phyloP scores from a whole-genome alignment of 2,797 vertebrate species.

The Cyprinella venusta region DNA sequence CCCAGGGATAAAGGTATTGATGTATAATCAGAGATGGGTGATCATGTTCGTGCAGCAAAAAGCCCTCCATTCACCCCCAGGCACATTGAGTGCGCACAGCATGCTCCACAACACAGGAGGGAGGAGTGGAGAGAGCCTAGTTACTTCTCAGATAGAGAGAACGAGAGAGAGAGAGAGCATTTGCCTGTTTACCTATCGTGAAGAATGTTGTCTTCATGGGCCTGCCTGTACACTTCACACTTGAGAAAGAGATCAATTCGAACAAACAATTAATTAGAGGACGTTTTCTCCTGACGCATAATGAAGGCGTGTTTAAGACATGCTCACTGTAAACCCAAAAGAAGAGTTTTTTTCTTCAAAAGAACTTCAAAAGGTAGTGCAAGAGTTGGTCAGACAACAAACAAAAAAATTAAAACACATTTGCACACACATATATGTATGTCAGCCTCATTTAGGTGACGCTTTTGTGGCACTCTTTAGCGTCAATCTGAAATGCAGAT shows the following conservation, averaged over 20 bases:
- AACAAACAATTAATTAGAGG: conserved; percentile 34
- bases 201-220: conserved; percentile 39
- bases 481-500: too few relatives aligned
- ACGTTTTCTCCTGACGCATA: conserved; percentile 23
- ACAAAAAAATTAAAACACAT: background rate
- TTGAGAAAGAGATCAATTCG: conserved; percentile 10
- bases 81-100: conserved; percentile 64
- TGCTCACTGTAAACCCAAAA: background rate
- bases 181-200: conserved; percentile 18
- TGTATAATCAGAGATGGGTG: conserved; percentile 77
- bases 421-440: background rate
- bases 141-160: conserved; percentile 30
- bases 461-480: too few relatives aligned
- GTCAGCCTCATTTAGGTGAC: too few relatives aligned
- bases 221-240: conserved; percentile 27
- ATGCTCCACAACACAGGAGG: conserved; percentile 63
- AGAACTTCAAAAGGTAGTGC: background rate
- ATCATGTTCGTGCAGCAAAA: conserved; percentile 63
- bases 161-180: conserved; percentile 31
- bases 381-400: background rate
- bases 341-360: background rate
- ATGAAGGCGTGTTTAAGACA: background rate
- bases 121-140: conserved; percentile 36
- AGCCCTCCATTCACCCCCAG: conserved; percentile 67
- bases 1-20: conserved; percentile 75